Evolutionary conservation across 2,113 vertebrate species (phyloP).

Genomic region (Burhinus bistriatus): DNA sequence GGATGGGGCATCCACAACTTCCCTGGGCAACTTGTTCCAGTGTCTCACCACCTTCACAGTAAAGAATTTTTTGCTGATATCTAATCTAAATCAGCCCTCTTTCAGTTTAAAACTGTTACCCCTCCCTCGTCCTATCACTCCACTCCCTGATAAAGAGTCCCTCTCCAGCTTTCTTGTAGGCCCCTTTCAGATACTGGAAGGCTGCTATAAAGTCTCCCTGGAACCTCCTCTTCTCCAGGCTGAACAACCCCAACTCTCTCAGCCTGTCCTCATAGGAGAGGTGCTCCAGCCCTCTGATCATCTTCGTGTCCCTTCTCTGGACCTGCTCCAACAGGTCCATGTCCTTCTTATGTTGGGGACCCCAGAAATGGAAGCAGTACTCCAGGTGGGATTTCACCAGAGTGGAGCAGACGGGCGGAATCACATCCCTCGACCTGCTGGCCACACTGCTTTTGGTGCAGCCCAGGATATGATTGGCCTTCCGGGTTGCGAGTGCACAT

Average conservation of each 20-base stretch:
- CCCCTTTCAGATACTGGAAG: not conserved
- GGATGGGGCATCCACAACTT: not conserved
- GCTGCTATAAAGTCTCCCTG: accelerated
- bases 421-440: not conserved
- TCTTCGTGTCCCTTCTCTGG: not conserved
- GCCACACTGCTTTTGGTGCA: accelerated
- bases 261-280: not conserved
- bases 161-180: not conserved
- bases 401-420: accelerated
- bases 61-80: not conserved
- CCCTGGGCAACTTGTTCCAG: not conserved
- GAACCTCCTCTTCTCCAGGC: not conserved
- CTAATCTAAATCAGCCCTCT: not conserved
- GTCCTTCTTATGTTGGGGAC: not conserved
- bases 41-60: too few relatives aligned
- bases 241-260: not conserved
- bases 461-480: too few relatives aligned
- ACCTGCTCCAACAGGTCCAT: accelerated
- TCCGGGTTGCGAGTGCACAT: not conserved
- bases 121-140: not conserved
- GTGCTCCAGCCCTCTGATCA: not conserved
- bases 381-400: not conserved
- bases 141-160: too few relatives aligned
- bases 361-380: not conserved
- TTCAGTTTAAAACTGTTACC: not conserved